Evolutionary conservation across 2,888 invertebrate species (phyloP).

Genomic region (Drosophila lacicola): DNA sequence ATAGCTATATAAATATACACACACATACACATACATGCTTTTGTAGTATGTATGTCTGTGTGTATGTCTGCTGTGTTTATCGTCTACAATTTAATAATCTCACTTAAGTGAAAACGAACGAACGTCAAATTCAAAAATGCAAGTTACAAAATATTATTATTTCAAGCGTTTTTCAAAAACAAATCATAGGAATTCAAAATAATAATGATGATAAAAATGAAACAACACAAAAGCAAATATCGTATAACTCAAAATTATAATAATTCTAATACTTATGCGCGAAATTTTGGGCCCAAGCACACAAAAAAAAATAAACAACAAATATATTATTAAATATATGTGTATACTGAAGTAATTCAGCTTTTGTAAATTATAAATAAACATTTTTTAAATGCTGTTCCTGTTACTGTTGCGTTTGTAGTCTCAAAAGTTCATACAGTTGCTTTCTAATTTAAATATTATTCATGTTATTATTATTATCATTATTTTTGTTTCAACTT

Average conservation of each 20-base stretch:
- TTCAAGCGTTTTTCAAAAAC: constrained; percentile 65
- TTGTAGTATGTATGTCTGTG: background rate
- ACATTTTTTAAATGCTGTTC: constrained; percentile 79
- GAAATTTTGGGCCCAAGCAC: constrained; percentile 26
- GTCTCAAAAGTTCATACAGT: constrained; percentile 73
- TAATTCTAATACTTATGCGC: constrained; percentile 52
- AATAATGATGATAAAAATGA: constrained; percentile 29
- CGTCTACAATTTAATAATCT: constrained; percentile 67
- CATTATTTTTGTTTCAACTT: constrained; percentile 14
- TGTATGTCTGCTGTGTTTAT: constrained; percentile 5
- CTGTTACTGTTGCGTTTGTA: constrained; percentile 80
- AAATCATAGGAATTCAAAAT: constrained; percentile 42
- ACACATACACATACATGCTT: background rate
- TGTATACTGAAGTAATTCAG: constrained; percentile 18
- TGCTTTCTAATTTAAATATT: constrained; percentile 37
- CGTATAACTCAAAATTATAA: constrained; percentile 3
- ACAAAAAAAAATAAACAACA: constrained; percentile 12
- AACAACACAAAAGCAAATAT: constrained; percentile 34
- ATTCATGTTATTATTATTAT: constrained; percentile 27
- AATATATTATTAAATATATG: constrained; percentile 4
- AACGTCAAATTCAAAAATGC: constrained; percentile 51
- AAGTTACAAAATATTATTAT: constrained; percentile 41
- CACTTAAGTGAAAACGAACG: constrained; percentile 66
- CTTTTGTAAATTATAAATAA: constrained; percentile 63
- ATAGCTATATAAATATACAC: constrained; percentile 9